phyloP scores from a whole-genome alignment of 2,888 invertebrate genomes.

The Chesias legatella region DNA sequence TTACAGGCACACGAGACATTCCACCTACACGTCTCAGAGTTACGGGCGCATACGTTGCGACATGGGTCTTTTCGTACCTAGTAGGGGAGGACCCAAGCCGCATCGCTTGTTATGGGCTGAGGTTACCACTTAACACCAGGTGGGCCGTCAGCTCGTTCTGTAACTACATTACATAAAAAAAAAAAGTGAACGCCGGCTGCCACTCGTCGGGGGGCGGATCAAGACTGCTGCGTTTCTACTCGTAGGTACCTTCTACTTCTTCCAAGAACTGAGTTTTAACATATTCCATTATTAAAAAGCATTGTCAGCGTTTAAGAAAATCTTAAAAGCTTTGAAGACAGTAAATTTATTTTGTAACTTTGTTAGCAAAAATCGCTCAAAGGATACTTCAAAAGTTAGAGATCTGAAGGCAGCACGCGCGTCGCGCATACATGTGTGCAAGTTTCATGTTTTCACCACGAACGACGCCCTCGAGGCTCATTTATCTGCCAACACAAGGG shows the following conservation, averaged over 20 bases:
- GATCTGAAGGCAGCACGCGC: constrained; percentile 42
- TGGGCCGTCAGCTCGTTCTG: too few species aligned
- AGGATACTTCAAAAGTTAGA: constrained; percentile 63
- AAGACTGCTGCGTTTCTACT: constrained; percentile 25
- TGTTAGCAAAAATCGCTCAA: constrained; percentile 53
- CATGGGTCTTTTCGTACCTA: too few species aligned
- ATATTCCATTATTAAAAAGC: constrained; percentile 5
- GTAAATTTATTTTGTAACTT: constrained; percentile 36
- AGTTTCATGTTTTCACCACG: constrained; percentile 61
- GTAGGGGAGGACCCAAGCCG: too few species aligned
- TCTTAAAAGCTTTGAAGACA: constrained; percentile 34
- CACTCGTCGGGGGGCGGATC: constrained; percentile 31
- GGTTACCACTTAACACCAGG: too few species aligned
- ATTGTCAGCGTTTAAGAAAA: constrained; percentile 18
- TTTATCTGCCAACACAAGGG: constrained; percentile 60
- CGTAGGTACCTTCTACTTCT: constrained; percentile 13
- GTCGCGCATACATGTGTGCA: constrained; percentile 52
- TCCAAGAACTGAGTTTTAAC: constrained; percentile 4
- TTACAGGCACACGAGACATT: too few species aligned
- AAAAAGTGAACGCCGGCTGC: constrained; percentile 45
- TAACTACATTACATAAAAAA: too few species aligned
- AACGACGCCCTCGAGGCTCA: constrained; percentile 58
- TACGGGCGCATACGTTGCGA: too few species aligned
- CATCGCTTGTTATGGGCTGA: too few species aligned
- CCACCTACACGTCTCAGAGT: too few species aligned